phyloP scores from a whole-genome alignment of 1,140 invertebrate species.

The Harlomillsia oculata region DNA sequence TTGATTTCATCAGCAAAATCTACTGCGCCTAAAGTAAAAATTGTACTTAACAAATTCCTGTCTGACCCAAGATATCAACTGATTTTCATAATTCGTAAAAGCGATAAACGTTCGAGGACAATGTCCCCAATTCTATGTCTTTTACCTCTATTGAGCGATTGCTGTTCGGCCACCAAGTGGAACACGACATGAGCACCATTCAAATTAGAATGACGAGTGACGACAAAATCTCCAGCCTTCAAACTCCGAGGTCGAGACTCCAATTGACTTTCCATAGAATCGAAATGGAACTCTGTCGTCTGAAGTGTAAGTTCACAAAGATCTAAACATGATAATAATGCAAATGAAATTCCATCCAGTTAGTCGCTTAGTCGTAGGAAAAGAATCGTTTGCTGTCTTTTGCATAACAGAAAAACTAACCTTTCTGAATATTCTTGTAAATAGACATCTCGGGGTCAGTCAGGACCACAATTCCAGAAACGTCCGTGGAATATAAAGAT shows the following conservation, averaged over 20 bases:
- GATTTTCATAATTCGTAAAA: too few relatives aligned
- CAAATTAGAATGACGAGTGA: constrained; percentile 92
- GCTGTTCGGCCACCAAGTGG: constrained; percentile 75
- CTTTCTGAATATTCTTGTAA: constrained; percentile 62
- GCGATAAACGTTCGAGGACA: too few relatives aligned
- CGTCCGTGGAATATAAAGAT: constrained; percentile 81
- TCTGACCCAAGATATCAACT: too few relatives aligned
- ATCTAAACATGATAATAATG: constrained; percentile 40
- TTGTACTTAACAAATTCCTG: constrained; percentile 37
- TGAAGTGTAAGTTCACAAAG: constrained; percentile 52
- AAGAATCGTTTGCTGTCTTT: too few relatives aligned
- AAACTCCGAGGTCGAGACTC: constrained; percentile 48
- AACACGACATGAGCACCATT: constrained; percentile 88
- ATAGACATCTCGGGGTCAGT: constrained; percentile 65
- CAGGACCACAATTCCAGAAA: constrained; percentile 76
- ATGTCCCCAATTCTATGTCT: too few relatives aligned
- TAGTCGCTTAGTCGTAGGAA: too few relatives aligned
- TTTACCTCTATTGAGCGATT: constrained; percentile 37
- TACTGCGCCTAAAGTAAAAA: not conserved
- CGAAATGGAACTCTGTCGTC: constrained; percentile 82
- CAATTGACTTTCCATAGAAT: constrained; percentile 73
- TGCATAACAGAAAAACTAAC: too few relatives aligned
- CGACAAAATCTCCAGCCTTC: constrained; percentile 82
- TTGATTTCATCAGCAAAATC: constrained; percentile 68
- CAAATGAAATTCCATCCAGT: too few relatives aligned